Evolutionary conservation across 2,888 invertebrate genomes (phyloP), one percentile per base, ranked within the genome.

Genomic region (Archips crataeganus): DNA sequence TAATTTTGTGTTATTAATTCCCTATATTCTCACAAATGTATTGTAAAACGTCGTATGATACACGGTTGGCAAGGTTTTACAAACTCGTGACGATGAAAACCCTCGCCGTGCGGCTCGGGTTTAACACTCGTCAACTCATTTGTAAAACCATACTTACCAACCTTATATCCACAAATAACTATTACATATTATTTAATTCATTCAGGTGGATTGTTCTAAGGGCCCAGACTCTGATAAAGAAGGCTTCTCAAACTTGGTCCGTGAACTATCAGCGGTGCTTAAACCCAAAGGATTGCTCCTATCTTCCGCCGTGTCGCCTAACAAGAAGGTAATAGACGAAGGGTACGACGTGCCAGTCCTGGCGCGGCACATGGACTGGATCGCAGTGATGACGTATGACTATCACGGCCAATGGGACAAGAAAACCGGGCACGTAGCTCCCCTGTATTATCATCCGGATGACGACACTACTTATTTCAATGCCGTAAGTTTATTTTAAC

Each of bases 321-420:
- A 97, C 86, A 98, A 98, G 90, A 97, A 96, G 79, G 97, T 98
- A 0, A 97, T 98, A 72, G 98, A 98, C 85, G 97, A 96, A 2
- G 97, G 97, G 0, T 98, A 98, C 84, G 97, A 98, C 82, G 98
- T 98, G 0, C 96, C 97, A 0, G 95, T 96, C 0, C 84, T 98
- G 3, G 96, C 97, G 0, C 94, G 95, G 79, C 95, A 97, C 84
- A 93, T 98, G 71, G 98, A 98, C 85, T 98, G 98, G 98, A 97
- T 98, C 65, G 97, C 98, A 0, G 98, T 98, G 0, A 98, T 98
- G 98, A 97, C 98, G 0, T 98, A 98, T 82, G 98, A 98, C 84
- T 98, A 96, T 91, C 98, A 98, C 80, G 98, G 98, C 0, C 98
- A 98, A 82, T 98, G 98, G 98, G 98, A 98, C 82, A 98, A 97